phyloP scores from a whole-genome alignment of 2,797 vertebrate species.

The Sciaenops ocellatus region DNA sequence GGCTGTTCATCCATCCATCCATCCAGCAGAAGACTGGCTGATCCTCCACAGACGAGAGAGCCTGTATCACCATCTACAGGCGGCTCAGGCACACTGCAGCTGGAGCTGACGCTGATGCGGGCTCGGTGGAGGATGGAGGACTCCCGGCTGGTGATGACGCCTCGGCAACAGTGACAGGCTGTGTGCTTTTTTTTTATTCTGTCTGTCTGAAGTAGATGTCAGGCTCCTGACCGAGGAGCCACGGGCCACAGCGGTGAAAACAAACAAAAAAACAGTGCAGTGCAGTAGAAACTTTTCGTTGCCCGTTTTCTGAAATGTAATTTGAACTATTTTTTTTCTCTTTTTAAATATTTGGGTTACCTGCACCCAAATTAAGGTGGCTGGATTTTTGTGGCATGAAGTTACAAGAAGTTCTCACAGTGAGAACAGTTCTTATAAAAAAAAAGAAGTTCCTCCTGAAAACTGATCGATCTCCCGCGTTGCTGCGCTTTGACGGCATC shows the following conservation, averaged over 20 bases:
- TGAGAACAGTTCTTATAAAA: conserved; percentile 31
- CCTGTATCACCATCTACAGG: conserved; percentile 81
- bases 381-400: conserved; percentile 77
- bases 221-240: conserved; percentile 68
- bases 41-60: conserved; percentile 44
- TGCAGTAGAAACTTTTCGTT: conserved; percentile 76
- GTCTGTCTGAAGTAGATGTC: conserved; percentile 58
- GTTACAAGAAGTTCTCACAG: conserved; percentile 25
- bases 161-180: conserved; percentile 77
- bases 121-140: conserved; percentile 19
- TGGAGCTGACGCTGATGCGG: conserved; percentile 11
- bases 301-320: conserved; percentile 61
- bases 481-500: conserved; percentile 68
- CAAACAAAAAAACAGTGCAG: conserved; percentile 68
- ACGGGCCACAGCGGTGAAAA: conserved; percentile 79
- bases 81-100: conserved; percentile 78
- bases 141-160: conserved; percentile 53
- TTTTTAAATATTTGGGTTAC: conserved; percentile 79
- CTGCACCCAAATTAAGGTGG: conserved; percentile 87
- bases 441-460: conserved; percentile 15
- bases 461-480: conserved; percentile 14
- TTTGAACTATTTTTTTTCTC: conserved; percentile 36
- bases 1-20: conserved; percentile 33
- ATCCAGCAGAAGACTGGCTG: neutral
- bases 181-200: conserved; percentile 65